Evolutionary conservation across 2,113 vertebrate species (phyloP).

Genomic region (Cyprinus carpio): DNA sequence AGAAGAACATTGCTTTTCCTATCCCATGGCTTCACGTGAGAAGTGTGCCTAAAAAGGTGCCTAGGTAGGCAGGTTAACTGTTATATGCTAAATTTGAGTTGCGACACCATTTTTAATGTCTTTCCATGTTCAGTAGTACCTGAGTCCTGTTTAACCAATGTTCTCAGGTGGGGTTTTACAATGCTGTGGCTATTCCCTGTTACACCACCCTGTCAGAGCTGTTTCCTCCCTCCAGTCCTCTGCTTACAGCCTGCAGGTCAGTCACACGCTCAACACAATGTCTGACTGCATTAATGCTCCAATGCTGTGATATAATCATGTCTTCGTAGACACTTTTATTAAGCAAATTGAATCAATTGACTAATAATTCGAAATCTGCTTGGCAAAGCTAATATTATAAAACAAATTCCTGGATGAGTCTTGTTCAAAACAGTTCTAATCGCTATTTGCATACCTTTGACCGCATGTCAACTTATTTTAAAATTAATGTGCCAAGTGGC

Average conservation of each 20-base stretch:
- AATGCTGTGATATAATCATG: neutral
- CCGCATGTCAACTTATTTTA: neutral
- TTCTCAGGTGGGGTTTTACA: conserved; percentile 94
- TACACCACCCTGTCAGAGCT: conserved; percentile 90
- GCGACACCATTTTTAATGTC: neutral
- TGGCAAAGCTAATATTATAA: neutral
- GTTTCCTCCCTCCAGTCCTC: conserved; percentile 85
- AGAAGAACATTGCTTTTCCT: neutral
- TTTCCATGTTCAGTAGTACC: neutral
- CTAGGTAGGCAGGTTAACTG: neutral
- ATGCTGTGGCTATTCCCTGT: conserved; percentile 94
- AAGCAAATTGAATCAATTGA: neutral
- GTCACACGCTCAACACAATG: conserved; percentile 44
- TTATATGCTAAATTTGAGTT: neutral
- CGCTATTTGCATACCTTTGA: neutral
- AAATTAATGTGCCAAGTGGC: too few species aligned
- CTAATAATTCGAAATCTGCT: neutral
- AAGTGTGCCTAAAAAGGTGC: neutral
- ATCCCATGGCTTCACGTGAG: neutral
- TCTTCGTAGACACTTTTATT: neutral
- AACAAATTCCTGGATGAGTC: neutral
- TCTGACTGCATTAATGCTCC: neutral
- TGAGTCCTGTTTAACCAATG: neutral
- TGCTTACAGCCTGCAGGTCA: conserved; percentile 91
- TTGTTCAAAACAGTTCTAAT: neutral